Evolutionary conservation across 1,140 invertebrate species (phyloP).

Genomic region (Atta cephalotes): DNA sequence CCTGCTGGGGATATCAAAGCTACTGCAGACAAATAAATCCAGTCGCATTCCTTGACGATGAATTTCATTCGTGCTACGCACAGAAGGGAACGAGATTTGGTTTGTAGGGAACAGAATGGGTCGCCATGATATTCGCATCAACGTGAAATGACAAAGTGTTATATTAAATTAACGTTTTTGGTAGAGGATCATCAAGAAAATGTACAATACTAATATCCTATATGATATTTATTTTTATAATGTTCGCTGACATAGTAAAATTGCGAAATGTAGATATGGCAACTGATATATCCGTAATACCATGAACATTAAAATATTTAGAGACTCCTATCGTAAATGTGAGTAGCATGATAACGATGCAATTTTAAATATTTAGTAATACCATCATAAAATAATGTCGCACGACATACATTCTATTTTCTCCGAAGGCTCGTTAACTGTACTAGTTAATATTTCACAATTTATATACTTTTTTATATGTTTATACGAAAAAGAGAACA

Average conservation of each 20-base stretch:
- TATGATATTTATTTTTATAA: constrained; percentile 56
- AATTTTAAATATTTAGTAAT: constrained; percentile 58
- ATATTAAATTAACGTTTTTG: constrained; percentile 46
- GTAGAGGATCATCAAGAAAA: constrained; percentile 26
- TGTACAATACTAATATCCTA: constrained; percentile 54
- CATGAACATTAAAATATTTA: constrained; percentile 41
- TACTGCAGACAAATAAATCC: constrained; percentile 54
- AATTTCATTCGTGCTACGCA: constrained; percentile 55
- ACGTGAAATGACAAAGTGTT: constrained; percentile 63
- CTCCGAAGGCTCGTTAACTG: constrained; percentile 35
- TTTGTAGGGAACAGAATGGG: constrained; percentile 52
- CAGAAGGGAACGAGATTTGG: constrained; percentile 63
- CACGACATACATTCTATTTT: constrained; percentile 37
- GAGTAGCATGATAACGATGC: constrained; percentile 37
- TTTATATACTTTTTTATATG: constrained; percentile 45
- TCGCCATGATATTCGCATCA: constrained; percentile 70
- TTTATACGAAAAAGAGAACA: constrained; percentile 40
- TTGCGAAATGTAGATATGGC: neutral
- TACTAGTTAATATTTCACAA: constrained; percentile 56
- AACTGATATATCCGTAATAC: constrained; percentile 32
- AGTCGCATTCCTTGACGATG: constrained; percentile 62
- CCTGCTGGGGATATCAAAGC: constrained; percentile 36
- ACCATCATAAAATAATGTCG: constrained; percentile 46
- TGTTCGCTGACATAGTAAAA: constrained; percentile 10
- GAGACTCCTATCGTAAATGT: constrained; percentile 30